Conservation (phyloP, 2,888 invertebrate species). For the Acanthosepion pharaonis region DNA sequence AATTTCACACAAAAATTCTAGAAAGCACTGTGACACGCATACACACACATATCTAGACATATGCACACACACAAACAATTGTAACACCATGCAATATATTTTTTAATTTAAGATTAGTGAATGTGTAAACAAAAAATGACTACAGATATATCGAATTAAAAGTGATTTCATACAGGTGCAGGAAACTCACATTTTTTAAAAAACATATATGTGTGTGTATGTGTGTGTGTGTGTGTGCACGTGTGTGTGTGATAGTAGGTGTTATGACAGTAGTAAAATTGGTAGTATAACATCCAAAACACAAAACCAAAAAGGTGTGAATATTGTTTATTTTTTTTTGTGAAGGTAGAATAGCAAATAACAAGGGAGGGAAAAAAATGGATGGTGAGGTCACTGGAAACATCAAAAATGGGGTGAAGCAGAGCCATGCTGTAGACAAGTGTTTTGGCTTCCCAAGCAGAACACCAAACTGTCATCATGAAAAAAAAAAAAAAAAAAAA, state of each 20-base stretch:
- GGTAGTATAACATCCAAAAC: background rate
- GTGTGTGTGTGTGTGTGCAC: too few relatives aligned
- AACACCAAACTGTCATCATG: background rate
- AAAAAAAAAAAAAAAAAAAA: background rate
- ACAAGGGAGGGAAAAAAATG: background rate
- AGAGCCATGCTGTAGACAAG: background rate
- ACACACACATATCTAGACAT: constrained; percentile 2
- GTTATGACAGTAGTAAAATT: background rate
- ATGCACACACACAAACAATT: background rate
- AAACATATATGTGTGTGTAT: too few relatives aligned
- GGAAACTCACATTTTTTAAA: background rate
- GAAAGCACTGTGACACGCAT: background rate
- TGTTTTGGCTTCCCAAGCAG: background rate
- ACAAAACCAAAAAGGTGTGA: background rate
- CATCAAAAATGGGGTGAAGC: background rate
- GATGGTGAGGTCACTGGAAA: background rate
- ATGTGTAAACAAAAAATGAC: background rate
- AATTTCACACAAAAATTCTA: constrained; percentile 15
- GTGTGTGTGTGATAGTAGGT: background rate
- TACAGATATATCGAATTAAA: background rate
- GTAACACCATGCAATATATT: background rate
- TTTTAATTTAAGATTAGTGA: background rate
- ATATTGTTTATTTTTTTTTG: background rate
- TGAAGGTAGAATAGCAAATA: background rate
- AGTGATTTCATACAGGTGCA: background rate